Evolutionary conservation across 2,113 vertebrate genomes (phyloP).

Genomic region (Leptosomus discolor): DNA sequence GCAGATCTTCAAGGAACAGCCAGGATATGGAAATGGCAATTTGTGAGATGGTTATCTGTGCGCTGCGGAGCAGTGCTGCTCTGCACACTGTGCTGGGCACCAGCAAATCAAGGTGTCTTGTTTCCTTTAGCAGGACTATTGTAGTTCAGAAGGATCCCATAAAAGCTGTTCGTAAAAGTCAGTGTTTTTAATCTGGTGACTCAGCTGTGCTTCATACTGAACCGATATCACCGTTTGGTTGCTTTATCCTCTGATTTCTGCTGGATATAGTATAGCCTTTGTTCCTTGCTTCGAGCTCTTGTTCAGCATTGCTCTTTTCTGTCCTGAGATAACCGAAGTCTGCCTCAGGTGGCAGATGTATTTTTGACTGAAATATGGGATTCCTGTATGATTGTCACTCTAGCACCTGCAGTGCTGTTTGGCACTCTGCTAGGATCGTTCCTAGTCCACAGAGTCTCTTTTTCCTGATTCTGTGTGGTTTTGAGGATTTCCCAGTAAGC

Average conservation of each 20-base stretch:
- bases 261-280: neutral
- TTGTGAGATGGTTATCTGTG: neutral
- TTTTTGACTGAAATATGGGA: neutral
- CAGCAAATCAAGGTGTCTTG: accelerated
- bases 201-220: neutral
- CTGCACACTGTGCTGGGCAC: neutral
- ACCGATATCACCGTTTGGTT: neutral
- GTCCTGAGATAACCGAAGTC: neutral
- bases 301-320: neutral
- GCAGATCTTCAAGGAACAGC: constrained; percentile 3
- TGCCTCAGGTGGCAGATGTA: neutral
- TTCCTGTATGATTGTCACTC: neutral
- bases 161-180: neutral
- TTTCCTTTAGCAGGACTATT: neutral
- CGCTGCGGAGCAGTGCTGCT: neutral
- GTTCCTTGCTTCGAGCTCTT: neutral
- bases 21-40: neutral
- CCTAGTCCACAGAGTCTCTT: neutral
- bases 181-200: neutral
- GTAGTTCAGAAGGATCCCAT: neutral
- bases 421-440: neutral
- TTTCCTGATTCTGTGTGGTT: neutral
- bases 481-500: neutral
- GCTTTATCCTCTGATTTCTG: neutral
- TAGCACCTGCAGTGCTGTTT: neutral